These are phyloP conservation scores for Pseudolycoriella hygida DNA, from an alignment of 2,888 invertebrate genomes.

Conservation along the genomic window DNA sequence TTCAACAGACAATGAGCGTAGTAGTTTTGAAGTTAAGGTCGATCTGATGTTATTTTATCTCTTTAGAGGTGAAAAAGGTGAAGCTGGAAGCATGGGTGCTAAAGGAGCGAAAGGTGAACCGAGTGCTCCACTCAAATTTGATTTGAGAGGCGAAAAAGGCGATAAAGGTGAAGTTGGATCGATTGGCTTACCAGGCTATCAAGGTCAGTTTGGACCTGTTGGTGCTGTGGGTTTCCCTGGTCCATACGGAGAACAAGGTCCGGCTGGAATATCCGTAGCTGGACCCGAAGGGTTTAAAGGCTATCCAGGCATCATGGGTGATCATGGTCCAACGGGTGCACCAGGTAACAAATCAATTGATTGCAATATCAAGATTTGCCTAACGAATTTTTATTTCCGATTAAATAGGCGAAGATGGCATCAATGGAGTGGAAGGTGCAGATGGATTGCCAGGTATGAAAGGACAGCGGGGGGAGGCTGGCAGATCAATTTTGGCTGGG, in stretches of 20 bases:
- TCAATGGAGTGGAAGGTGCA: constrained; percentile 26
- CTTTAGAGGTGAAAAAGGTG: constrained; percentile 14
- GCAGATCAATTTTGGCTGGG: constrained; percentile 23
- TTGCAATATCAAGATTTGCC: too few relatives aligned
- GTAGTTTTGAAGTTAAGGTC: too few relatives aligned
- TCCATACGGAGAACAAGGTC: neutral
- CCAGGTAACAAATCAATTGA: constrained; percentile 37
- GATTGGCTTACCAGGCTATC: constrained; percentile 21
- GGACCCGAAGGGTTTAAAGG: constrained; percentile 44
- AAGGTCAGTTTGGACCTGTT: constrained; percentile 28
- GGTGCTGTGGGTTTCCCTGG: constrained; percentile 34
- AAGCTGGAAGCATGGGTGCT: neutral
- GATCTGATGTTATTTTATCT: neutral
- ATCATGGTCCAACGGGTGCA: constrained; percentile 41
- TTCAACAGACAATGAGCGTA: too few relatives aligned
- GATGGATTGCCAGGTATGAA: constrained; percentile 25
- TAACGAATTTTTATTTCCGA: too few relatives aligned
- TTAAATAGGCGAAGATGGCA: constrained; percentile 28
- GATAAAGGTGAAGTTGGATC: constrained; percentile 27
- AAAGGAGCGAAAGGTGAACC: constrained; percentile 32
- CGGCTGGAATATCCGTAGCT: constrained; percentile 7
- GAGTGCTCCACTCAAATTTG: constrained; percentile 22
- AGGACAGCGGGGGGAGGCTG: constrained; percentile 29
- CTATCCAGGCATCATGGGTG: constrained; percentile 39
- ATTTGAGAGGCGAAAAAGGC: constrained; percentile 20